phyloP scores from a whole-genome alignment of 2,113 vertebrate genomes.

The Shinisaurus crocodilurus region DNA sequence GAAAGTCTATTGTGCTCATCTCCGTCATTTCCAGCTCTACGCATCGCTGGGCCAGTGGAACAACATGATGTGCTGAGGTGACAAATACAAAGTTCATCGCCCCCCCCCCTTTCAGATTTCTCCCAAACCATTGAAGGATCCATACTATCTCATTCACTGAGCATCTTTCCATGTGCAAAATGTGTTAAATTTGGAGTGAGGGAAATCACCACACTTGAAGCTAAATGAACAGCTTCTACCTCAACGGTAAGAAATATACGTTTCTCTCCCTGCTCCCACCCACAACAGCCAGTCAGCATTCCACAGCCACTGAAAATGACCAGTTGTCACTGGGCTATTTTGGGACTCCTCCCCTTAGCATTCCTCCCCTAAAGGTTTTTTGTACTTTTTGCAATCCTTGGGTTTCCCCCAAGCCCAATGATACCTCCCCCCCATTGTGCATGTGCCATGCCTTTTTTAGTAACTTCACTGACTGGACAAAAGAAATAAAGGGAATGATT shows the following conservation, averaged over 20 bases:
- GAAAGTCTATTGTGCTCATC: constrained; percentile 75
- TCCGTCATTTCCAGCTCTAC: constrained; percentile 68
- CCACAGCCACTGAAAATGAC: not conserved
- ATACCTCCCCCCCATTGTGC: not conserved
- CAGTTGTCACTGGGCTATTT: not conserved
- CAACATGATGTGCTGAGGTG: constrained; percentile 69
- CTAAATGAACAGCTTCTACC: not conserved
- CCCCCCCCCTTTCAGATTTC: constrained; percentile 50
- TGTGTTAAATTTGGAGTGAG: constrained; percentile 13
- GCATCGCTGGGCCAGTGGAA: constrained; percentile 64
- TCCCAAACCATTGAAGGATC: constrained; percentile 38
- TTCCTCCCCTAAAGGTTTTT: not conserved
- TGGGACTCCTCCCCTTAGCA: not conserved
- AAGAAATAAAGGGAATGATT: not conserved
- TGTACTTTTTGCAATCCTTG: not conserved
- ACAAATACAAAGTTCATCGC: constrained; percentile 70
- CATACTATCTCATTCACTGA: constrained; percentile 40
- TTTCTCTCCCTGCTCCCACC: not conserved
- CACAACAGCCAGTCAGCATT: not conserved
- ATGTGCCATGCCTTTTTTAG: not conserved
- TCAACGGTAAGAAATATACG: constrained; percentile 16
- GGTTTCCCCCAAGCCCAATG: not conserved
- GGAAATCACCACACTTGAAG: constrained; percentile 30
- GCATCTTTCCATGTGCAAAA: not conserved
- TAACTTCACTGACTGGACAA: not conserved